Conservation (phyloP, 2,113 vertebrate genomes). For the Bettongia penicillata region DNA sequence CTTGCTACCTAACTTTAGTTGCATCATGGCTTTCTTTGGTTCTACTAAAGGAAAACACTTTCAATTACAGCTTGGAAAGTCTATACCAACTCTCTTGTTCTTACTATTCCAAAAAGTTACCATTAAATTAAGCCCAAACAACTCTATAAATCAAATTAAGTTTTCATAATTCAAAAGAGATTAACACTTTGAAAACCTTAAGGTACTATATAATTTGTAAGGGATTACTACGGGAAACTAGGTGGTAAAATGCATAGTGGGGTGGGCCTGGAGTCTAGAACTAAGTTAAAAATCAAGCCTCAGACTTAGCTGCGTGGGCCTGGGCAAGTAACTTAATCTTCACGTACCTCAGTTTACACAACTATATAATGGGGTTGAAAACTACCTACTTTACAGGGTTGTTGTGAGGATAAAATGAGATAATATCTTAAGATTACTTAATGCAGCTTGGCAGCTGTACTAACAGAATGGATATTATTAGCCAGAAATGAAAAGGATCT, state of each 20-base stretch:
- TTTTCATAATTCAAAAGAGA: not conserved
- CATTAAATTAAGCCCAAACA: slow-evolving; percentile 5
- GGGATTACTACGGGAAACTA: not conserved
- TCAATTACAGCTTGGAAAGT: slow-evolving; percentile 1
- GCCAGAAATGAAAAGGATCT: not conserved
- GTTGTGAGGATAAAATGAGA: not conserved
- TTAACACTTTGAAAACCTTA: not conserved
- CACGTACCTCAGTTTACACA: not conserved
- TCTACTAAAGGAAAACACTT: slow-evolving; percentile 34
- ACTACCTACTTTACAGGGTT: not conserved
- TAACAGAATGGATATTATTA: no score
- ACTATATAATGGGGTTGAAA: not conserved
- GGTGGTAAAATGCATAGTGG: not conserved
- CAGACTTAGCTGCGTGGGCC: not conserved
- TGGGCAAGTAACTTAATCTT: not conserved
- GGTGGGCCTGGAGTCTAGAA: not conserved
- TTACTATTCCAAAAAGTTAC: slow-evolving; percentile 41
- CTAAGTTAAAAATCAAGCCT: not conserved
- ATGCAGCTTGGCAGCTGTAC: not conserved
- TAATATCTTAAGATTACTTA: not conserved
- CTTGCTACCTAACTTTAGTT: slow-evolving; percentile 49
- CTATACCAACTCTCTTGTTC: slow-evolving; percentile 4
- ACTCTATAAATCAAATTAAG: not conserved
- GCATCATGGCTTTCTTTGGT: not conserved
- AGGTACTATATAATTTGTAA: not conserved